Conservation (phyloP, 2,113 vertebrate species). For the Cololabis saira region DNA sequence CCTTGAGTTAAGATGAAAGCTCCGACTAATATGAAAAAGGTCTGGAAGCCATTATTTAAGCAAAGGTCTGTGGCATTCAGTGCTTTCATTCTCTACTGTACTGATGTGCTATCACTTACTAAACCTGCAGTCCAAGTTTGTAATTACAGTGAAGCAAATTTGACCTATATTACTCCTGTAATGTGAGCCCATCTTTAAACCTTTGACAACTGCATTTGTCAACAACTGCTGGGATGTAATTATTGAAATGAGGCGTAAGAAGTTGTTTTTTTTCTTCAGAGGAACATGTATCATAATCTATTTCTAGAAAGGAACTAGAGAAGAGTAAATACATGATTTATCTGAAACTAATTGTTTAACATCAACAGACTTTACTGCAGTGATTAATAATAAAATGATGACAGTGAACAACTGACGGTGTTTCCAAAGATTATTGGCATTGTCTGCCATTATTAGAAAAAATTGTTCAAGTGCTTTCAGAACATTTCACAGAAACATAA, state of each 20-base stretch:
- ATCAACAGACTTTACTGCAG: no score
- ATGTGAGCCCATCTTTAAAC: constrained; percentile 29
- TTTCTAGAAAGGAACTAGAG: constrained; percentile 23
- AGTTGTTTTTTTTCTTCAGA: constrained; percentile 43
- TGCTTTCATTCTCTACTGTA: constrained; percentile 3
- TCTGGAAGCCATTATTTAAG: constrained; percentile 11
- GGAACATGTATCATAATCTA: constrained; percentile 35
- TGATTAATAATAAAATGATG: no score
- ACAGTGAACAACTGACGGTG: no score
- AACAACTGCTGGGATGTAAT: constrained; percentile 54
- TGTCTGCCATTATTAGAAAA: no score
- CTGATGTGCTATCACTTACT: constrained; percentile 27
- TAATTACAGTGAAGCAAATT: constrained; percentile 49
- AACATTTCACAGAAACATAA: neutral
- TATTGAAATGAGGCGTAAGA: constrained; percentile 55
- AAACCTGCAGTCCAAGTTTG: constrained; percentile 30
- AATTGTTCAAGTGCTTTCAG: no score
- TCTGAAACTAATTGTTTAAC: constrained; percentile 30
- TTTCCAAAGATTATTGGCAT: no score
- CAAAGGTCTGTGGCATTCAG: neutral
- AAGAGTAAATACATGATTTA: constrained; percentile 28
- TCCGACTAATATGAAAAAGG: constrained; percentile 6
- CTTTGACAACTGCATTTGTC: constrained; percentile 32
- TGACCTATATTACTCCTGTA: constrained; percentile 39
- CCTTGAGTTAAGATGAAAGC: constrained; percentile 6